A percentile compares a stretch with the other conserved stretches of the same genome.
These are phyloP conservation scores for Spheniscus mendiculus DNA, from an alignment of 2,113 vertebrate genomes.

Conservation along the genomic window DNA sequence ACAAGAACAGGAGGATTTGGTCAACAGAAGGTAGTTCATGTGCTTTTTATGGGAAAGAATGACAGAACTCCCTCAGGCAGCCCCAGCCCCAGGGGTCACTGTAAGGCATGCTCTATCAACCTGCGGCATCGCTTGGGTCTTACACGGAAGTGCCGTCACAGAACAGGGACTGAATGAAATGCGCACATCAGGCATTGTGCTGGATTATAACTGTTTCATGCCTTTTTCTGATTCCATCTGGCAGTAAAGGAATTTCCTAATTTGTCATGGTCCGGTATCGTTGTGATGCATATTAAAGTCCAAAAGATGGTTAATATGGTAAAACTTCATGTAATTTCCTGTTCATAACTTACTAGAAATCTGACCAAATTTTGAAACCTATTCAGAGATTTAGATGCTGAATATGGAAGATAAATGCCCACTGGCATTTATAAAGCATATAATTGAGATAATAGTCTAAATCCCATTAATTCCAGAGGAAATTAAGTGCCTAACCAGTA, in stretches of 20 bases:
- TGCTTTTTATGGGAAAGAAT: neutral
- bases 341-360: neutral
- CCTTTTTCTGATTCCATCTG: neutral
- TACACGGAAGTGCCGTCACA: neutral
- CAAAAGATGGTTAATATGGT: neutral
- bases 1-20: neutral
- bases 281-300: neutral
- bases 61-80: neutral
- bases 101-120: neutral
- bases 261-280: neutral
- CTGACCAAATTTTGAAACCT: neutral
- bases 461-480: neutral
- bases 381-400: neutral
- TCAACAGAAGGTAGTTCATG: neutral
- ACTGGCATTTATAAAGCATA: neutral
- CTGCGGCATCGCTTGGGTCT: neutral
- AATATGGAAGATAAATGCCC: neutral
- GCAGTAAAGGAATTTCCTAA: neutral
- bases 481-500: neutral
- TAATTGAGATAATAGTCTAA: neutral
- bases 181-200: rapidly evolving
- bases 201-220: neutral
- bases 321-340: neutral
- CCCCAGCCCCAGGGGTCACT: neutral
- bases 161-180: neutral